Percentiles rank a stretch among this genome's conserved stretches.
These are phyloP conservation scores for Hemibagrus wyckioides DNA, from an alignment of 2,113 vertebrate genomes.

Conservation along the genomic window DNA sequence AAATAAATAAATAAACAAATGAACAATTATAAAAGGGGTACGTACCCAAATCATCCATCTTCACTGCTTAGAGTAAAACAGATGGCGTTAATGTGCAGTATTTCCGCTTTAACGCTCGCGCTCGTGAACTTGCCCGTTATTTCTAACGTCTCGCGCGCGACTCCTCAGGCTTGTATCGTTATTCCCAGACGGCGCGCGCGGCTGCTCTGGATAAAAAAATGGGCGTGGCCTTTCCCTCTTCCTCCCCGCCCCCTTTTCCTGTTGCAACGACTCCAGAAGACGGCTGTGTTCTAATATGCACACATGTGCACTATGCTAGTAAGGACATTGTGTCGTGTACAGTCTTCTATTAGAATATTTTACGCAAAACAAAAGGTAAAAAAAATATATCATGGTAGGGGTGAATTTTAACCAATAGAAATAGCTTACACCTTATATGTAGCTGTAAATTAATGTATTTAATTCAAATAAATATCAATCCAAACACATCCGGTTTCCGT, in stretches of 20 bases:
- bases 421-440: neutral
- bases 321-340: neutral
- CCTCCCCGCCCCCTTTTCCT: constrained; percentile 32
- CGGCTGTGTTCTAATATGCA: constrained; percentile 1
- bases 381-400: neutral
- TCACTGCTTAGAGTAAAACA: constrained; percentile 29
- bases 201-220: constrained; percentile 44
- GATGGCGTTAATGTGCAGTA: neutral
- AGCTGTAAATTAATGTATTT: neutral
- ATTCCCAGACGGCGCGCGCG: constrained; percentile 60
- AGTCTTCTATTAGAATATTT: neutral
- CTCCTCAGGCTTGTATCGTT: constrained; percentile 59
- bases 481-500: neutral
- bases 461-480: neutral
- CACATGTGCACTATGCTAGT: neutral
- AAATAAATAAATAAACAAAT: neutral
- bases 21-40: neutral
- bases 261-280: neutral
- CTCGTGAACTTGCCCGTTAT: too few relatives aligned
- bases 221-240: constrained; percentile 65
- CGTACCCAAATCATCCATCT: constrained; percentile 77
- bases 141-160: too few relatives aligned
- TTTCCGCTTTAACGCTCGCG: neutral
- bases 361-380: neutral
- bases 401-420: neutral